Conservation (phyloP, 64 coral and sea anemone species). For the Montipora efflorescens region DNA sequence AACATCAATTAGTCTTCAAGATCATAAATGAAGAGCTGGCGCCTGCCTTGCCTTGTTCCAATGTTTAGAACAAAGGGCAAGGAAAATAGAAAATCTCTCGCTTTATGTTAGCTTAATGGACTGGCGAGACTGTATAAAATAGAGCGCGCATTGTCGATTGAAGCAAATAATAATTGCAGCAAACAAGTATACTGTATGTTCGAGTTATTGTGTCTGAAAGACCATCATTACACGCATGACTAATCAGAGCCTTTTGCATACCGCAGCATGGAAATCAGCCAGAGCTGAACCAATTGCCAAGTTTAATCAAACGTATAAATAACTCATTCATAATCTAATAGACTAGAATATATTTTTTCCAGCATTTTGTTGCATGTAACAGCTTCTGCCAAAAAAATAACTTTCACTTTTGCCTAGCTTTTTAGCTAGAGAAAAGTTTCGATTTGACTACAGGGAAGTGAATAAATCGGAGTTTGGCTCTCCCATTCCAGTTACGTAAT, state of each 20-base stretch:
- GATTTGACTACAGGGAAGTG: too few relatives aligned
- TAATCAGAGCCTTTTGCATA: not conserved
- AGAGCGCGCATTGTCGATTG: not conserved
- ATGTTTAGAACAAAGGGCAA: constrained; percentile 23
- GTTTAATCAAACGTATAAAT: not conserved
- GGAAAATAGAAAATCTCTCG: not conserved
- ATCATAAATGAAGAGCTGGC: not conserved
- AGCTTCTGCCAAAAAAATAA: too few relatives aligned
- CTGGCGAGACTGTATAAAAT: not conserved
- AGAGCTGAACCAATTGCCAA: not conserved
- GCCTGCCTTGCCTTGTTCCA: constrained; percentile 31
- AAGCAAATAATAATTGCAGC: not conserved
- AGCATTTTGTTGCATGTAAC: not conserved
- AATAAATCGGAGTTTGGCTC: too few relatives aligned
- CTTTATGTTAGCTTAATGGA: constrained; percentile 30
- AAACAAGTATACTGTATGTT: not conserved
- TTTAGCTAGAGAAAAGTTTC: too few relatives aligned
- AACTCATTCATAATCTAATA: not conserved
- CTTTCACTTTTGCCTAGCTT: too few relatives aligned
- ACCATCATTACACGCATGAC: constrained; percentile 40
- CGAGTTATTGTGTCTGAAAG: not conserved
- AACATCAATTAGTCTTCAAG: not conserved
- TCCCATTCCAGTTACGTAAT: too few relatives aligned
- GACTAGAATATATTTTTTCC: not conserved
- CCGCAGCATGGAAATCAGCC: not conserved